Conservation (phyloP, 1,140 invertebrate genomes). For the Asobara japonica region DNA sequence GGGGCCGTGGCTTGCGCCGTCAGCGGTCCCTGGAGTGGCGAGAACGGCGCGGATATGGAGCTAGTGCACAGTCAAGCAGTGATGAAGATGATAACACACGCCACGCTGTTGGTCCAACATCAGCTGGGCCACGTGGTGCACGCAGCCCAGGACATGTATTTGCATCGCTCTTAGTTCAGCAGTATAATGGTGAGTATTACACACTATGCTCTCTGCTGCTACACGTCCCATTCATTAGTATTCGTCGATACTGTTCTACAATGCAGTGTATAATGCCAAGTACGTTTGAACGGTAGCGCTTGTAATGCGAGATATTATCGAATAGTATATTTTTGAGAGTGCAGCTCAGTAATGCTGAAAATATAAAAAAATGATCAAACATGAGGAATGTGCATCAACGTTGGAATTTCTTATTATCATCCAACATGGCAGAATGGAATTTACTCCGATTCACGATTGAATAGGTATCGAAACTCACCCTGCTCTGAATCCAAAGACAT, state of each 20-base stretch:
- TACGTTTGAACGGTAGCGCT: too few relatives aligned
- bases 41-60: conserved; percentile 69
- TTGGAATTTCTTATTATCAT: background rate
- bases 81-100: conserved; percentile 71
- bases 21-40: conserved; percentile 73
- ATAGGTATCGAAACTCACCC: background rate
- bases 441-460: conserved; percentile 1
- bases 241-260: too few relatives aligned
- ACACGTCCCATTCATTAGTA: too few relatives aligned
- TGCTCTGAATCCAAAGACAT: conserved; percentile 4
- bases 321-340: too few relatives aligned
- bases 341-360: background rate
- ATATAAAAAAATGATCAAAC: background rate
- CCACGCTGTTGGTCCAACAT: conserved; percentile 55
- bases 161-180: conserved; percentile 71
- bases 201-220: background rate
- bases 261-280: too few relatives aligned
- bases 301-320: too few relatives aligned
- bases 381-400: background rate
- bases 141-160: conserved; percentile 72
- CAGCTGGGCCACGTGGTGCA: conserved; percentile 56
- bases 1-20: conserved; percentile 67
- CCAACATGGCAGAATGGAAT: conserved; percentile 14
- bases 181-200: conserved; percentile 57
- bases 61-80: conserved; percentile 67